These are phyloP conservation scores for Tipula helvola DNA, from an alignment of 2,888 invertebrate genomes.

Conservation along the genomic window DNA sequence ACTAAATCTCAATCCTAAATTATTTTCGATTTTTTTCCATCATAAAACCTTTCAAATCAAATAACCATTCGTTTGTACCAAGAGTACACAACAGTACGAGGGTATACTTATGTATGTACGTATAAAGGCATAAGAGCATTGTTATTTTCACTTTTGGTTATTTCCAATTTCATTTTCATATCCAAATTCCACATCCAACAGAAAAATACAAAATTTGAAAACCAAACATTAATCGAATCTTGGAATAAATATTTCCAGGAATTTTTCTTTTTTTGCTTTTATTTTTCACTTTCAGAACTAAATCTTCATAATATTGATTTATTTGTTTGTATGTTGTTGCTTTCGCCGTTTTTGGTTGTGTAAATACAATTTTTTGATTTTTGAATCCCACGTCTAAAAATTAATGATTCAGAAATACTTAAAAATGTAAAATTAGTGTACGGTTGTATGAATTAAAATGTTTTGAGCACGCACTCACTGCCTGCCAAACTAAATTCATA, in stretches of 20 bases:
- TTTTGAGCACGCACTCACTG: not conserved
- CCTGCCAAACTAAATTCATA: not conserved
- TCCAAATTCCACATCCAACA: not conserved
- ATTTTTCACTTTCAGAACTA: not conserved
- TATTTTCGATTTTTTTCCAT: not conserved
- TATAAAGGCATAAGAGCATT: not conserved
- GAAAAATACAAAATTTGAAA: not conserved
- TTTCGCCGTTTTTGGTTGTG: not conserved
- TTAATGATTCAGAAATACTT: not conserved
- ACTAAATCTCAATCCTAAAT: not conserved
- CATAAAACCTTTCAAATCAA: not conserved
- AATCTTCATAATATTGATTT: not conserved
- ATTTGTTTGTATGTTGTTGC: not conserved
- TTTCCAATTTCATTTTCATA: not conserved
- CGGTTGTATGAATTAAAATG: not conserved
- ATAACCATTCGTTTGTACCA: not conserved
- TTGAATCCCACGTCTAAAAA: not conserved
- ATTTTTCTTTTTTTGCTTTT: not conserved
- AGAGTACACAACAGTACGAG: not conserved
- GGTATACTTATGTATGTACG: not conserved
- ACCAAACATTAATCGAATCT: not conserved
- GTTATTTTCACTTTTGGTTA: not conserved
- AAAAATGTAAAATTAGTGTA: not conserved
- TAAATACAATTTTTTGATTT: not conserved
- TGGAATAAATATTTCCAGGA: not conserved